A percentile compares a stretch with the other conserved stretches of the same genome.
Conservation (phyloP, 2,888 invertebrate species). For the Dryomyza anilis region DNA sequence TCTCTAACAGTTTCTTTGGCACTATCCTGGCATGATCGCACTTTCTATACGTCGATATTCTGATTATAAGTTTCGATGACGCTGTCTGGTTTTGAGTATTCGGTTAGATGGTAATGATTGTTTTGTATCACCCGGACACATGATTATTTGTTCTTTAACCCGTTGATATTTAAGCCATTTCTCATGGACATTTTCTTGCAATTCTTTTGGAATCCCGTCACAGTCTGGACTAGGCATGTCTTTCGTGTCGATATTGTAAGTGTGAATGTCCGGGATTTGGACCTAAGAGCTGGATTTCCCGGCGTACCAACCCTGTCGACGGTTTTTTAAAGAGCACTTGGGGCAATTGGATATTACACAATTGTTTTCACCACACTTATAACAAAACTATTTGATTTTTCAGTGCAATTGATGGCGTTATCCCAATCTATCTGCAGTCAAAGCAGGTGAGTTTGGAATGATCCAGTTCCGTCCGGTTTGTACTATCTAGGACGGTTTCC, state of each 20-base stretch:
- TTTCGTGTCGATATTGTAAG: neutral
- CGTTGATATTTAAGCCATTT: constrained; percentile 1
- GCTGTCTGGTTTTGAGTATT: neutral
- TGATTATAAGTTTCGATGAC: neutral
- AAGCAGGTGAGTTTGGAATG: constrained; percentile 2
- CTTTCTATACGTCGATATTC: too few species aligned
- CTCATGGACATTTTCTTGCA: neutral
- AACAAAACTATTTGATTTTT: neutral
- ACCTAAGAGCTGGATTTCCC: neutral
- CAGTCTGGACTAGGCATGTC: too few species aligned
- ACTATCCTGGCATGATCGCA: too few species aligned
- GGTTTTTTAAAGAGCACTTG: neutral
- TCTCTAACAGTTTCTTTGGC: too few species aligned
- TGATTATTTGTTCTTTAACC: neutral
- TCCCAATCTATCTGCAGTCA: constrained; percentile 8
- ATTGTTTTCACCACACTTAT: neutral
- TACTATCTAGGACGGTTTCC: neutral
- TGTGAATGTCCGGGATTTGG: neutral
- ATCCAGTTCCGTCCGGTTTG: neutral
- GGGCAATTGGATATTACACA: neutral
- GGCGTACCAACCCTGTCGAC: neutral
- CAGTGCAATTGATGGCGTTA: constrained; percentile 1
- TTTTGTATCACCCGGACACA: neutral
- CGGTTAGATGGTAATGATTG: neutral
- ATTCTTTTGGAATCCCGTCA: neutral